phyloP scores from a whole-genome alignment of 2,113 vertebrate species.

The Calypte anna region DNA sequence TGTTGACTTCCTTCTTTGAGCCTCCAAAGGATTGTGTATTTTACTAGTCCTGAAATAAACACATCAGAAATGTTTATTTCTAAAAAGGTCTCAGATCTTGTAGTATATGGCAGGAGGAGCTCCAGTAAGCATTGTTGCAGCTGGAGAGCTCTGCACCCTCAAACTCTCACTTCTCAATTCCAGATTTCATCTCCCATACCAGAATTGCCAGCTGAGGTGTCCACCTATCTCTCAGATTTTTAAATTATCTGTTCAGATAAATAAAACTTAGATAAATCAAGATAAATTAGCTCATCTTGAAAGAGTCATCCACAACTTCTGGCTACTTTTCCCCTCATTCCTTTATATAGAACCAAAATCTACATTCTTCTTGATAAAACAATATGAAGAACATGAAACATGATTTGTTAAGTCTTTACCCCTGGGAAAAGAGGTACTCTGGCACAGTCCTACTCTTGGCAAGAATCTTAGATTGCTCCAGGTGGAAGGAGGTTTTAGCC shows the following conservation, averaged over 20 bases:
- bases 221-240: background rate
- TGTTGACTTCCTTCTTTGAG: background rate
- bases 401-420: conserved; percentile 26
- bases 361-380: conserved; percentile 38
- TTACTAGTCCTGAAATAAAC: background rate
- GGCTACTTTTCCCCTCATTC: fast-evolving
- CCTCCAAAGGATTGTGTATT: background rate
- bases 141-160: background rate
- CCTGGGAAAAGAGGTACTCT: conserved; percentile 34
- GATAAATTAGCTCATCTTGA: background rate
- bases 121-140: background rate
- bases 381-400: background rate
- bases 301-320: background rate
- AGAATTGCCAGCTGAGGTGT: background rate
- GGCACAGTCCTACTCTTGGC: background rate
- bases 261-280: too few species aligned
- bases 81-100: background rate
- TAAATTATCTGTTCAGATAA: background rate
- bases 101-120: background rate
- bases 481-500: conserved; percentile 49
- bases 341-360: background rate
- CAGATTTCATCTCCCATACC: background rate
- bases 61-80: background rate
- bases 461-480: conserved; percentile 48
- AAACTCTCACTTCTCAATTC: background rate